Percentiles rank a stretch among this genome's conserved stretches.
phyloP scores from a whole-genome alignment of 2,888 invertebrate species.

The Tinea semifulvella region DNA sequence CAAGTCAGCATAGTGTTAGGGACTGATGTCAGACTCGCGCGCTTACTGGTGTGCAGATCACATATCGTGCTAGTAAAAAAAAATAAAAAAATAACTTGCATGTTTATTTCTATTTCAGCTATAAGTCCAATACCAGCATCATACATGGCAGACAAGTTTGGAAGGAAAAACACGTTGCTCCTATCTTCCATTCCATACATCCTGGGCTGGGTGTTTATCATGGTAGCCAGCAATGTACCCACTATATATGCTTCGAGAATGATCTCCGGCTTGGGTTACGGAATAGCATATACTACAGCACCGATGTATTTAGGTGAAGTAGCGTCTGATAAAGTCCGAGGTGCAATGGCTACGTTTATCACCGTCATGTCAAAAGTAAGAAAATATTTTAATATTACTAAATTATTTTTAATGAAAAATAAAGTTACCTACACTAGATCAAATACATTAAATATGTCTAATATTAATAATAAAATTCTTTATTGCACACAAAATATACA shows the following conservation, averaged over 20 bases:
- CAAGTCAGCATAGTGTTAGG: no score
- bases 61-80: no score
- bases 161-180: slow-evolving; percentile 70
- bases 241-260: slow-evolving; percentile 67
- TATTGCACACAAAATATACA: no score
- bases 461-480: no score
- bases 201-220: slow-evolving; percentile 71
- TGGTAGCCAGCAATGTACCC: slow-evolving; percentile 63
- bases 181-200: slow-evolving; percentile 68
- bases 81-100: not conserved
- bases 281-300: slow-evolving; percentile 67
- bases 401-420: no score
- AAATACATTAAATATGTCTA: no score
- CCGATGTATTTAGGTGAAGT: slow-evolving; percentile 72
- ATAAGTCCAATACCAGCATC: slow-evolving; percentile 71
- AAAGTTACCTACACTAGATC: no score
- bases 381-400: no score
- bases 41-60: no score
- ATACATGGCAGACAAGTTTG: slow-evolving; percentile 70
- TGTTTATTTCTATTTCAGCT: slow-evolving; percentile 42
- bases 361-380: slow-evolving; percentile 65
- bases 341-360: slow-evolving; percentile 68
- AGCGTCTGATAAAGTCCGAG: slow-evolving; percentile 66
- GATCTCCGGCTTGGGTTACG: slow-evolving; percentile 71
- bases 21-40: no score